A percentile compares a stretch with the other conserved stretches of the same genome.
These are phyloP conservation scores for Chelon auratus DNA, from an alignment of 2,797 vertebrate genomes.

Conservation along the genomic window DNA sequence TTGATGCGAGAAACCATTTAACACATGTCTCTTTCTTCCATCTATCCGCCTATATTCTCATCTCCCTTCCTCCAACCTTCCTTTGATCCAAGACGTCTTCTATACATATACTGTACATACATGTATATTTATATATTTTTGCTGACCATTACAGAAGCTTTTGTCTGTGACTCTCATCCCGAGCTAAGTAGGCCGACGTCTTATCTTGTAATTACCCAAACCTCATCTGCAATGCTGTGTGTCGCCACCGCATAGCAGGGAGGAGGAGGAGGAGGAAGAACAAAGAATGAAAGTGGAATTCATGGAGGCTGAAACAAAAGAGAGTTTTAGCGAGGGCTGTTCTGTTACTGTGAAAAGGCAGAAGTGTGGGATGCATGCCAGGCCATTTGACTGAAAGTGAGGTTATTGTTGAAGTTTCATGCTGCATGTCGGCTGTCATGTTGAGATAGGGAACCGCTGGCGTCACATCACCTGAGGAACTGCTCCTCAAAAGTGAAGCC, in stretches of 20 bases:
- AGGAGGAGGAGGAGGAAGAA: constrained; percentile 25
- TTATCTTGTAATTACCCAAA: constrained; percentile 75
- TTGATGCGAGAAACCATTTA: constrained; percentile 29
- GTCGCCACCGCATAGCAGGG: constrained; percentile 8
- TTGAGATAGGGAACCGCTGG: too few relatives aligned
- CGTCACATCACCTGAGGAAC: too few relatives aligned
- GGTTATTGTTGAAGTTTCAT: constrained; percentile 8
- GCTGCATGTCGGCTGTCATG: too few relatives aligned
- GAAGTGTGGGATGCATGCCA: background rate
- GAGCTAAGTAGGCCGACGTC: constrained; percentile 42
- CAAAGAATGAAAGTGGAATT: constrained; percentile 42
- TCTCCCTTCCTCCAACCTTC: constrained; percentile 11
- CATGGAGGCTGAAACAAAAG: constrained; percentile 52
- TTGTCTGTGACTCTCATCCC: constrained; percentile 50
- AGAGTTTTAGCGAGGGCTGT: constrained; percentile 23
- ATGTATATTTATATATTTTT: constrained; percentile 21
- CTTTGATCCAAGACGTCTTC: constrained; percentile 48
- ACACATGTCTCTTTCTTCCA: background rate
- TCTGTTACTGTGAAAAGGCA: constrained; percentile 4
- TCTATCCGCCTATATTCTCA: too few relatives aligned
- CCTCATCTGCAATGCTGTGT: background rate
- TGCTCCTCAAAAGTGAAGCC: too few relatives aligned
- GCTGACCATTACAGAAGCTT: constrained; percentile 69
- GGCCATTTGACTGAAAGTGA: constrained; percentile 4
- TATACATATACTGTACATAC: too few relatives aligned